These are phyloP conservation scores for Cephalotes varians DNA, from an alignment of 2,888 invertebrate species.

Conservation along the genomic window DNA sequence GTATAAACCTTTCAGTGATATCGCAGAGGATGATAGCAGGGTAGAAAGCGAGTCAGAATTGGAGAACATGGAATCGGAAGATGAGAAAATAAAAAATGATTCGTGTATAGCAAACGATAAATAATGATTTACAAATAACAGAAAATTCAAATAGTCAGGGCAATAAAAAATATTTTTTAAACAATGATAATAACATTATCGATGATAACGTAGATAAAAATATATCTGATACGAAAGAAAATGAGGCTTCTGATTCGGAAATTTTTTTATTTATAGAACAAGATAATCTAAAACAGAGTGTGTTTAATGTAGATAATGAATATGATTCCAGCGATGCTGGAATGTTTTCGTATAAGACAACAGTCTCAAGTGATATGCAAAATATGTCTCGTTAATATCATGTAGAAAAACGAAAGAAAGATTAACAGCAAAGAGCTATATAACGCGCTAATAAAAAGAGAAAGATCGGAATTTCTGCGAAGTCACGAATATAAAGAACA, in stretches of 20 bases:
- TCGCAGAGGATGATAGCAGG: constrained; percentile 32
- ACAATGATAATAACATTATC: constrained; percentile 15
- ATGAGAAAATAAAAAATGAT: constrained; percentile 17
- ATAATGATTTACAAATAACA: constrained; percentile 70
- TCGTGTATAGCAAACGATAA: constrained; percentile 76
- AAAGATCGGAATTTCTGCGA: constrained; percentile 96
- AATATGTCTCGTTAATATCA: constrained; percentile 85
- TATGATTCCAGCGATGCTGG: constrained; percentile 86
- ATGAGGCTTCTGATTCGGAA: constrained; percentile 57
- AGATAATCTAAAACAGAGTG: constrained; percentile 83
- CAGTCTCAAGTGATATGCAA: constrained; percentile 85
- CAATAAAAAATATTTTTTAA: not conserved
- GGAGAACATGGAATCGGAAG: constrained; percentile 7
- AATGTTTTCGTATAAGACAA: constrained; percentile 87
- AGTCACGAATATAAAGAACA: constrained; percentile 95
- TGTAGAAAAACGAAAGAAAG: constrained; percentile 83
- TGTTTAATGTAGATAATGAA: constrained; percentile 83
- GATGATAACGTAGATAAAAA: constrained; percentile 33
- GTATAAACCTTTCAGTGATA: constrained; percentile 35
- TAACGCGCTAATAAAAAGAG: constrained; percentile 92
- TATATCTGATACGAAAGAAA: constrained; percentile 21
- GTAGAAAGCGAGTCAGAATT: constrained; percentile 31
- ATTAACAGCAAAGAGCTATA: constrained; percentile 90
- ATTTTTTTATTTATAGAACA: constrained; percentile 82
- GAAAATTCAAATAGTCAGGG: constrained; percentile 66